phyloP scores from a whole-genome alignment of 2,888 invertebrate genomes.

The Anaspis maculata region DNA sequence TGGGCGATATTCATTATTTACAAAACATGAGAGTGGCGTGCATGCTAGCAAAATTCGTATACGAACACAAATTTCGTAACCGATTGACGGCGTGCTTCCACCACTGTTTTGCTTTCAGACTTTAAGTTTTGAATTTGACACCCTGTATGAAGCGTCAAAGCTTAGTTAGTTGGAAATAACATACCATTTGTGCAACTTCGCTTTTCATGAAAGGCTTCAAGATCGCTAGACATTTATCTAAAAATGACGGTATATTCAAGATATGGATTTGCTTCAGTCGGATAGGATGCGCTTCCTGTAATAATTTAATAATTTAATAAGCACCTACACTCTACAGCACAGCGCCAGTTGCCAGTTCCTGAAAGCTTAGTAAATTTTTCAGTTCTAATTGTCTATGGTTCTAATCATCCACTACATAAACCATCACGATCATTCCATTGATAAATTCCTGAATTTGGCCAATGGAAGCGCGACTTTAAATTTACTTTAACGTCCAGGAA shows the following conservation, averaged over 20 bases:
- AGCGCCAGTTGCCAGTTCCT: neutral
- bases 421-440: no score
- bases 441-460: no score
- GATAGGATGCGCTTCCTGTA: constrained; percentile 62
- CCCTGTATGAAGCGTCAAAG: no score
- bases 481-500: neutral
- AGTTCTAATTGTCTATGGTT: neutral
- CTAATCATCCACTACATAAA: no score
- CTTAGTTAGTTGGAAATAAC: neutral
- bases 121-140: no score
- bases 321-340: neutral
- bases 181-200: constrained; percentile 57
- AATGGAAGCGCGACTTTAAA: neutral
- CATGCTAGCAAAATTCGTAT: no score
- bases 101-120: no score
- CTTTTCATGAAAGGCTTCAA: constrained; percentile 59
- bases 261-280: constrained; percentile 57
- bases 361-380: neutral
- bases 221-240: constrained; percentile 55
- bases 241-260: constrained; percentile 54
- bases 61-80: no score
- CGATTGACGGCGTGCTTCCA: no score
- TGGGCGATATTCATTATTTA: no score
- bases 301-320: constrained; percentile 5
- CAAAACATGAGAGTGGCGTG: no score